Conservation (phyloP, 2,797 vertebrate species). For the Danio tinwini region DNA sequence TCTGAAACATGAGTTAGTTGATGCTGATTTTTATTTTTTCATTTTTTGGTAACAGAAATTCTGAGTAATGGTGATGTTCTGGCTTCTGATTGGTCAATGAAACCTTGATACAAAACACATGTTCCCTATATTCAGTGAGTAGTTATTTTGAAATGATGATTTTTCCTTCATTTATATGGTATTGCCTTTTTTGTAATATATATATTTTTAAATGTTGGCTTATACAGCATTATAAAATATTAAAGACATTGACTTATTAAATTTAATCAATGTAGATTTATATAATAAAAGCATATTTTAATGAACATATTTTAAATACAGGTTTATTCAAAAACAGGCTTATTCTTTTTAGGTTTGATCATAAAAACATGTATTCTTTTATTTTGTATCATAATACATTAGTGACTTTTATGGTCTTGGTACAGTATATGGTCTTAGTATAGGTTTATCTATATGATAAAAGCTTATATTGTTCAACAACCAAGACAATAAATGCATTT, state of each 20-base stretch:
- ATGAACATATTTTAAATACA: not conserved
- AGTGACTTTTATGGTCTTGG: not conserved
- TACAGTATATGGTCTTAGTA: not conserved
- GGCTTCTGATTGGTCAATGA: not conserved
- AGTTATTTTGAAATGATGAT: not conserved
- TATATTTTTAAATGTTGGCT: not conserved
- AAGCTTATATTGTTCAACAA: not conserved
- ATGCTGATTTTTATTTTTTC: not conserved
- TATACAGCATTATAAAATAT: not conserved
- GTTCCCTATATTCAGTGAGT: not conserved
- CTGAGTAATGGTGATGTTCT: not conserved
- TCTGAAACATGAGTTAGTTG: not conserved
- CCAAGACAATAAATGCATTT: not conserved
- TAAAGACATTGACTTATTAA: not conserved
- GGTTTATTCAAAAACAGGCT: not conserved
- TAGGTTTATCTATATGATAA: not conserved
- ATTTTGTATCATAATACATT: no score
- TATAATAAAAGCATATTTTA: not conserved
- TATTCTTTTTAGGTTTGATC: no score
- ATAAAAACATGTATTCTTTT: no score
- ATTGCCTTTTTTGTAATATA: not conserved
- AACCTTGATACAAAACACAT: conserved; percentile 14
- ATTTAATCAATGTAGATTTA: not conserved
- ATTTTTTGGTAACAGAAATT: not conserved
- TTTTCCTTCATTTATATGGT: not conserved